These are phyloP conservation scores for Ormyrus nitidulus DNA, from an alignment of 2,888 invertebrate species.

Conservation along the genomic window DNA sequence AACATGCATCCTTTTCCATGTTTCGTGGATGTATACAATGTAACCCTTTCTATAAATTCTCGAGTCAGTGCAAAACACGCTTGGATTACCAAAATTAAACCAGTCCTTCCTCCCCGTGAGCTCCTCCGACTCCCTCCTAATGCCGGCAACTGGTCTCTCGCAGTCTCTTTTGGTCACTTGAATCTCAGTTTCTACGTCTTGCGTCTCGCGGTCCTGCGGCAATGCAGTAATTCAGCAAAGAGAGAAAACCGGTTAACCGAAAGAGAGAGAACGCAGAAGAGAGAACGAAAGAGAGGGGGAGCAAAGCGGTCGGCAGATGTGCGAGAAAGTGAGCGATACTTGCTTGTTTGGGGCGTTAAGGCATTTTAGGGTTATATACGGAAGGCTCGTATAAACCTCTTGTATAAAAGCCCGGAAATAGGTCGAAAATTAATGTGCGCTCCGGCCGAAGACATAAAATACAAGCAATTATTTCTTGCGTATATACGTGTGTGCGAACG, in stretches of 20 bases:
- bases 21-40: background rate
- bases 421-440: constrained; percentile 37
- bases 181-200: background rate
- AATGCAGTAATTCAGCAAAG: constrained; percentile 12
- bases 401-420: constrained; percentile 35
- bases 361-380: constrained; percentile 11
- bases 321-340: constrained; percentile 29
- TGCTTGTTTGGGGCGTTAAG: constrained; percentile 6
- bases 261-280: constrained; percentile 21
- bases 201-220: background rate
- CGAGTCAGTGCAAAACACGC: constrained; percentile 37
- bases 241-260: constrained; percentile 44
- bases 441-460: constrained; percentile 31
- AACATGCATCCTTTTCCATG: background rate
- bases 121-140: constrained; percentile 34
- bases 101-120: constrained; percentile 40
- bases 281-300: background rate
- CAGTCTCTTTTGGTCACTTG: constrained; percentile 9
- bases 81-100: constrained; percentile 60
- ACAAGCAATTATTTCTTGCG: constrained; percentile 35
- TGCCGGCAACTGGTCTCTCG: constrained; percentile 18
- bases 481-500: background rate
- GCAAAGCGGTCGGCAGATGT: constrained; percentile 16
- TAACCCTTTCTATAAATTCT: constrained; percentile 29
- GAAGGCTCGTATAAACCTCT: background rate